phyloP scores from a whole-genome alignment of 2,797 vertebrate species.

The Mormyrops boulengeri region DNA sequence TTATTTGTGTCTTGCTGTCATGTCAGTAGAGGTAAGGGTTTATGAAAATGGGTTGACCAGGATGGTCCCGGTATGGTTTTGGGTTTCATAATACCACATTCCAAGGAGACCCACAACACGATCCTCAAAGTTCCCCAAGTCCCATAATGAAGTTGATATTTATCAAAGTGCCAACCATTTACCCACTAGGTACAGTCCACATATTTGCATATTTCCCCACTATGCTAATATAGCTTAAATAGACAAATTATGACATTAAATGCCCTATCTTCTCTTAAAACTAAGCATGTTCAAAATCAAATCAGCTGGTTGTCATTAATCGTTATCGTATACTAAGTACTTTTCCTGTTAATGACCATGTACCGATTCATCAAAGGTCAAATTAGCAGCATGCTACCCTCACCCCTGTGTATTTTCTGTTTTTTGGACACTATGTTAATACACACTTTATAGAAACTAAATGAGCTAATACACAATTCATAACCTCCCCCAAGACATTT shows the following conservation, averaged over 20 bases:
- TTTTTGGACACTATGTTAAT: slow-evolving; percentile 42
- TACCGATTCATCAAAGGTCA: slow-evolving; percentile 79
- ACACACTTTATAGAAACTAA: slow-evolving; percentile 45
- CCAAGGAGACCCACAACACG: slow-evolving; percentile 82
- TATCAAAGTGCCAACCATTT: slow-evolving; percentile 85
- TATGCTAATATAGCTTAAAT: slow-evolving; percentile 84
- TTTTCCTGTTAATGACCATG: slow-evolving; percentile 89
- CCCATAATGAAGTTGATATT: slow-evolving; percentile 80
- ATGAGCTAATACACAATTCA: slow-evolving; percentile 59
- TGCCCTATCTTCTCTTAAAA: slow-evolving; percentile 98
- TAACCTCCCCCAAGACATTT: background rate
- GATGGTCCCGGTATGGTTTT: slow-evolving; percentile 87
- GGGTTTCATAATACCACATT: slow-evolving; percentile 69
- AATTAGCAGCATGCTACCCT: slow-evolving; percentile 79
- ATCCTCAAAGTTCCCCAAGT: slow-evolving; percentile 81
- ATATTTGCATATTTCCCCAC: slow-evolving; percentile 95
- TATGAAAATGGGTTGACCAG: slow-evolving; percentile 91
- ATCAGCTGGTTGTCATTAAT: slow-evolving; percentile 99
- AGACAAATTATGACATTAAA: slow-evolving; percentile 99
- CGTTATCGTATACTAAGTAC: slow-evolving; percentile 91
- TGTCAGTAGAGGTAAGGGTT: slow-evolving; percentile 88
- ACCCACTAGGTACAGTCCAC: slow-evolving; percentile 94
- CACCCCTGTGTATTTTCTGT: slow-evolving; percentile 63
- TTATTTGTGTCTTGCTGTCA: slow-evolving; percentile 98
- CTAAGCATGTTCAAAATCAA: slow-evolving; percentile 99